Base-by-base conservation (phyloP, 2,888 invertebrate species). In the Hemithea aestivaria region DNA sequence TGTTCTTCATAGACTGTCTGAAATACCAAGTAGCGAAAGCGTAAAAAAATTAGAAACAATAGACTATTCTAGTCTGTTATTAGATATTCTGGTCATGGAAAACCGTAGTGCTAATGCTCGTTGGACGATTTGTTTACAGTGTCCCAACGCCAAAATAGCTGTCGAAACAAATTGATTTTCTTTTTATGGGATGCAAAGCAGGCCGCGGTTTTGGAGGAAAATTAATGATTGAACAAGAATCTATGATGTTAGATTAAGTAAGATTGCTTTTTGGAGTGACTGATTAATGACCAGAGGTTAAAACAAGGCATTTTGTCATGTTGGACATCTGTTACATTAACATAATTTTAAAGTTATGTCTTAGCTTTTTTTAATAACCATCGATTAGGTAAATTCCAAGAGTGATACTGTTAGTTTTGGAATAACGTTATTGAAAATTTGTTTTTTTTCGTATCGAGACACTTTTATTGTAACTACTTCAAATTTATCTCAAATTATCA, bases 81-180 rank as follows among this genome's bases (percentile, higher is more conserved):
- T 73, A 62, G 56, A 52, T 62, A 77, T 76, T 77, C 76, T 57
- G 58, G 58, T 72, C 77, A 71, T 67, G 74, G 48, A 63, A 56
- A 59, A 53, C 53, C 55, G 58, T 53, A 69, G 62, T 62, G 66
- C 66, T 75, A 79, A 77, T 74, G 76, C 81, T 75, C 67, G 77
- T 76, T 82, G 75, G 79, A 81, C 80, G 76, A 82, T 32, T 77
- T 68, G 71, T 55, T 68, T 72, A 73, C 73, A 70, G 56, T 66
- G 62, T 56, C 53, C 63, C 75, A 62, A 75, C 83, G 83, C 85
- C 85, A 85, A 85, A 87, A 81, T 81, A 74, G 84, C 72, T 58
- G 56, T 59, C 44, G 62, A 72, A 74, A 75, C 81, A 73, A 78
- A 80, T 79, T 73, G 70, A 62, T 42, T 42, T 47, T 29, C 81